Conservation (phyloP, 2,797 vertebrate genomes). For the Philypnodon macrostomus region DNA sequence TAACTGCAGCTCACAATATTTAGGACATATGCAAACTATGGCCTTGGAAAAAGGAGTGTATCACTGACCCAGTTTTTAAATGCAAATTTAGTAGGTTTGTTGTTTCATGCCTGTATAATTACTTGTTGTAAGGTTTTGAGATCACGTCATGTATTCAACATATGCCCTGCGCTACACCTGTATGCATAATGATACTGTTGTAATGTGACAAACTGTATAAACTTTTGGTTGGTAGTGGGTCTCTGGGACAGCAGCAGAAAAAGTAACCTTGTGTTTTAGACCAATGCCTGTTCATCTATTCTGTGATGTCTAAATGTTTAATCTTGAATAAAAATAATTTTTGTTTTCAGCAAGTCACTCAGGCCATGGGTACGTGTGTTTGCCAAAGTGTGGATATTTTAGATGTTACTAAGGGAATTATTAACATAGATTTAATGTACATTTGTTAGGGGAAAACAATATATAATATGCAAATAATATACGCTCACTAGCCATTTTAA, state of each 20-base stretch:
- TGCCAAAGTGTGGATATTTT: neutral
- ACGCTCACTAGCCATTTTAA: no score
- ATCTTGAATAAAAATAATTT: constrained; percentile 73
- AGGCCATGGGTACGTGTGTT: constrained; percentile 26
- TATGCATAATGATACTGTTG: constrained; percentile 25
- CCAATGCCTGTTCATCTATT: constrained; percentile 76
- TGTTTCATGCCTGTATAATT: constrained; percentile 14
- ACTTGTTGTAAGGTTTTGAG: constrained; percentile 14
- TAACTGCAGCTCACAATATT: constrained; percentile 32
- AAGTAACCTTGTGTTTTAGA: constrained; percentile 59
- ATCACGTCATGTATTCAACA: constrained; percentile 43
- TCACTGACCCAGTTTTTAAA: constrained; percentile 17
- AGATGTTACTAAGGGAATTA: no score
- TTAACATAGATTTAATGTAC: no score
- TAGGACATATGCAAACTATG: constrained; percentile 37
- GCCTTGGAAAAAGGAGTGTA: constrained; percentile 33
- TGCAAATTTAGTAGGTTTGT: constrained; percentile 3
- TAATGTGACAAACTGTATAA: constrained; percentile 41
- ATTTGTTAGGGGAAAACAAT: no score
- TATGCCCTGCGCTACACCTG: constrained; percentile 27
- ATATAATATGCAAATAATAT: no score
- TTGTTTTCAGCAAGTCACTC: constrained; percentile 65
- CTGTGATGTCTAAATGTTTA: constrained; percentile 74
- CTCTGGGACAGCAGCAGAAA: constrained; percentile 59
- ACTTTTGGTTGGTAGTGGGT: constrained; percentile 57